Evolutionary conservation across 2,888 invertebrate genomes (phyloP).

Genomic region (Agonopterix heracliana): DNA sequence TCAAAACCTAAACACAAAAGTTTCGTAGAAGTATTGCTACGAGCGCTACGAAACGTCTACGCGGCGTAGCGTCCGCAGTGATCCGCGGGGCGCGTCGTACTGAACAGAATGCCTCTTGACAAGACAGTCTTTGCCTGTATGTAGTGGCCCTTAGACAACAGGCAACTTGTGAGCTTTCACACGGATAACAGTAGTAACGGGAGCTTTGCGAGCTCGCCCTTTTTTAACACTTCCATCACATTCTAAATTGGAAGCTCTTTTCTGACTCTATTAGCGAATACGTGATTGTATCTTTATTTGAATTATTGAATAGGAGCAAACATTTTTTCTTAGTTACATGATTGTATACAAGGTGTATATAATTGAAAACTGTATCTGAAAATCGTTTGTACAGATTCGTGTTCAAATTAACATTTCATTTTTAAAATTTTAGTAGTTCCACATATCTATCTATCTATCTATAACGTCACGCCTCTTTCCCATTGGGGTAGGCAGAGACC

Average conservation of each 20-base stretch:
- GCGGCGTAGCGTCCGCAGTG: conserved; percentile 57
- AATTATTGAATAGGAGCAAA: background rate
- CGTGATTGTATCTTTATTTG: background rate
- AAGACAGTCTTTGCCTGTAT: conserved; percentile 68
- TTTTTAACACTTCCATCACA: conserved; percentile 35
- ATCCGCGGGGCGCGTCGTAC: conserved; percentile 58
- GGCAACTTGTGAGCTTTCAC: conserved; percentile 63
- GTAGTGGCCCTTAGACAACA: conserved; percentile 57
- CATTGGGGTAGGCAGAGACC: too few relatives aligned
- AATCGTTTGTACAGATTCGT: too few relatives aligned
- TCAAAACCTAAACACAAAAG: conserved; percentile 11
- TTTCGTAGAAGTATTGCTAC: conserved; percentile 40
- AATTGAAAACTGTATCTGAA: too few relatives aligned
- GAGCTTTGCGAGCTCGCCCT: conserved; percentile 50
- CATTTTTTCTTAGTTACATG: too few relatives aligned
- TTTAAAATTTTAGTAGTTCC: too few relatives aligned
- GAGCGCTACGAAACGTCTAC: conserved; percentile 28
- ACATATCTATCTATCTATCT: too few relatives aligned
- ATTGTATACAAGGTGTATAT: too few relatives aligned
- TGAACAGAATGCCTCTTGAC: conserved; percentile 55
- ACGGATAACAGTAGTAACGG: conserved; percentile 54
- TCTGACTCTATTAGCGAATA: background rate
- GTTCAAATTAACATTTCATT: too few relatives aligned
- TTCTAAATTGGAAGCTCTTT: conserved; percentile 32
- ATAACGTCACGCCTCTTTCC: too few relatives aligned